A percentile compares a stretch with the other conserved stretches of the same genome.
Conservation (phyloP, 2,888 invertebrate genomes). For the Malthinus flaveolus region DNA sequence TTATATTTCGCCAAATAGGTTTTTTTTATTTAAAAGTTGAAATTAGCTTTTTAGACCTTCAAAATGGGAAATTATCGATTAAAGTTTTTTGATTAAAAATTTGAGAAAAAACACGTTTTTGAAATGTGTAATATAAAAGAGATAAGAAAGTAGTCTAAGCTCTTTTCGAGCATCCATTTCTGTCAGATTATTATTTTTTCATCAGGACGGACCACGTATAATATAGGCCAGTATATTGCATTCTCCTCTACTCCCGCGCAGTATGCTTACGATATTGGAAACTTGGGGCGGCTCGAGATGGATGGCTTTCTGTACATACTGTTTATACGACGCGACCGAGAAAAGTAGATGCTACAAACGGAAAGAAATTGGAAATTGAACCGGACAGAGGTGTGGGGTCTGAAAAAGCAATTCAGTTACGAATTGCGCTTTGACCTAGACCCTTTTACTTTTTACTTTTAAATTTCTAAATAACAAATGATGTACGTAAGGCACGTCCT, state of each 20-base stretch:
- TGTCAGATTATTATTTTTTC: slow-evolving; percentile 47
- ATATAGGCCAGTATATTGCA: slow-evolving; percentile 50
- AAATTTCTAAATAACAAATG: slow-evolving; percentile 29
- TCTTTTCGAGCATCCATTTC: slow-evolving; percentile 28
- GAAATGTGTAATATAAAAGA: neutral
- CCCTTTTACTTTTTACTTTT: slow-evolving; percentile 27
- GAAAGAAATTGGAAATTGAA: slow-evolving; percentile 34
- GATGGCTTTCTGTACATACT: slow-evolving; percentile 51
- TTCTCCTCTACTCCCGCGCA: slow-evolving; percentile 37
- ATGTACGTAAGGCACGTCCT: neutral
- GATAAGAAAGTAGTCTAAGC: slow-evolving; percentile 27
- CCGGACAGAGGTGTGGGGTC: slow-evolving; percentile 40
- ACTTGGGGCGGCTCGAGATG: slow-evolving; percentile 46
- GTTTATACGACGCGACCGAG: slow-evolving; percentile 47
- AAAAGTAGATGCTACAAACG: slow-evolving; percentile 40
- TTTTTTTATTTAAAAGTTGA: neutral
- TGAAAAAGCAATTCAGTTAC: slow-evolving; percentile 46
- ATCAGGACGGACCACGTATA: slow-evolving; percentile 47
- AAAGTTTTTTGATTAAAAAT: too few species aligned
- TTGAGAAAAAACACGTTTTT: neutral
- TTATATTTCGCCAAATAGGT: neutral
- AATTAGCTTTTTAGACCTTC: neutral
- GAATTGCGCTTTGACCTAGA: slow-evolving; percentile 28
- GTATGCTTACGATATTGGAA: slow-evolving; percentile 43
- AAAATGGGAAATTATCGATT: neutral